Evolutionary conservation across 1,140 invertebrate genomes (phyloP), one percentile per base, ranked within the genome.

Genomic region (Lethrus apterus): DNA sequence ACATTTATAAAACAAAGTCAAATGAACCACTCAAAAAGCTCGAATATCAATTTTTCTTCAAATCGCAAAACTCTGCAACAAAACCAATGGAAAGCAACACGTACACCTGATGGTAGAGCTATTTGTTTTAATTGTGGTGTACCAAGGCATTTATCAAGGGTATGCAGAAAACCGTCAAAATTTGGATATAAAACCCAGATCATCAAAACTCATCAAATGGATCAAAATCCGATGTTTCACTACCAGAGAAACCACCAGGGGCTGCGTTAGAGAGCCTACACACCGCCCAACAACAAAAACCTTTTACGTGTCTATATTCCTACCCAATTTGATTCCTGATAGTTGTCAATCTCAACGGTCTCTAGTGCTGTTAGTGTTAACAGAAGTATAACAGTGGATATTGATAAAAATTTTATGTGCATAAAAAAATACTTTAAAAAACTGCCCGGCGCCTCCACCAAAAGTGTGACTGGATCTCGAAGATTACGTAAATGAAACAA

Each of bases 81-180:
- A 7, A 29, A 7, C 7, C 24, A 8, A 7, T 29, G 7, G 24
- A 7, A n/a, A 29, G 7, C 24, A 29, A n/a, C 34, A 15, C 14
- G 34, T 3, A 36, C 34, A 5, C 3, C 3, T n/a, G 34, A 36
- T 14, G 34, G 14, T 2, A 3, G 34, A 4, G 14, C 34, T 3
- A 36, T 36, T 14, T 36, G 15, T 14, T 36, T 36, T 36, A 15
- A 20, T 36, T 36, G 34, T 36, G 2, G 10, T 4, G 4, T 7
- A 7, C 34, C 34, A 36, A 18, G 34, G 3, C 34, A 36, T 36
- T 3, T 17, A 17, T 13, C 34, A 3, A 4, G 4, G 5, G 3
- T 18, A 3, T 36, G 34, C 19, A 17, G n/a, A 36, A 17, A 4
- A 14, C 13, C 15, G 19, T 7, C 7, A 18, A 13, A 18, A 36